Evolutionary conservation across 1,140 invertebrate genomes (phyloP), one percentile per base, ranked within the genome.

Genomic region (Stenopsyche tienmushanensis): DNA sequence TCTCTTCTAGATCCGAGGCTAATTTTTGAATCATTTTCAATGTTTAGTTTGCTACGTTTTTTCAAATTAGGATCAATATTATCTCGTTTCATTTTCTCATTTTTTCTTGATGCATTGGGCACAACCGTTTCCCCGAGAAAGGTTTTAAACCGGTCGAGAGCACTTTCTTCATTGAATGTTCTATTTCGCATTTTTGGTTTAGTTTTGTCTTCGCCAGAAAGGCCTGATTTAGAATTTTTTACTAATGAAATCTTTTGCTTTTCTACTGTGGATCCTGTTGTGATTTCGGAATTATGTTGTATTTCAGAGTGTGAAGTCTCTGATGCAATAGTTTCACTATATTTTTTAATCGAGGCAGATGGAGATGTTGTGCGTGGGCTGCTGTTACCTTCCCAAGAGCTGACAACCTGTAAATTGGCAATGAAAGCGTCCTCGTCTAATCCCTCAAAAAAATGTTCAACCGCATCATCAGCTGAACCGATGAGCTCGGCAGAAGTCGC

Each of bases 341-440:
- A 17, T 2, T 9, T 42, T 13, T 13, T 17, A 17, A 17, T 18
- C 2, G 3, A 10, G 23, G 13, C 45, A 21, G 18, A 5, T 15
- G n/a, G 45, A 5, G 18, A 9, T 17, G 18, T 20, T 49, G 3
- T 10, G 18, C 13, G n/a, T 44, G 41, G 18, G 41, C 13, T 44
- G 3, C 13, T 13, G 2, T 44, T 5, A 13, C 34, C 54, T 5
- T 47, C 57, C 57, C 57, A 60, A 18, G 57, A 21, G 15, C 42
- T 47, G 24, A 60, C 57, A 2, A 60, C 44, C 17, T 60, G 42
- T 23, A 60, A 20, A n/a, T 47, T 41, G 17, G 57, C 57, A 2
- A 60, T 60, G 57, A 60, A 60, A 25, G 29, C 39, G n/a, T 60
- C 57, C 17, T 60, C 57, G 24, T 60, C 57, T 18, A 60, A 20